phyloP scores from a whole-genome alignment of 2,113 vertebrate species.

The Chunga burmeisteri region DNA sequence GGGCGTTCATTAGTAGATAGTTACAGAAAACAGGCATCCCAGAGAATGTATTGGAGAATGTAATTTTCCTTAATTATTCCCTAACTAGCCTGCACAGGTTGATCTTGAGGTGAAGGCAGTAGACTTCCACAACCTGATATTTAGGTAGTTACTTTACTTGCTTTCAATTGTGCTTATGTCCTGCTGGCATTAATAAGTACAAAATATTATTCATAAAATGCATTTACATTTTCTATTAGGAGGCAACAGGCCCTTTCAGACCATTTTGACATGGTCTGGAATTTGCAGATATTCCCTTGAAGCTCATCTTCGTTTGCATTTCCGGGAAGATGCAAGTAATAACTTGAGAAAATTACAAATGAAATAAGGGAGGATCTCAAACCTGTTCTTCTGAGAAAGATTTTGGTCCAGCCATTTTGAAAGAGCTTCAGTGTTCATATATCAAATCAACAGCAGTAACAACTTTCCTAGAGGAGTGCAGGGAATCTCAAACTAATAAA shows the following conservation, averaged over 20 bases:
- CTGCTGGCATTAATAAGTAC: background rate
- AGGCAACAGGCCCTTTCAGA: background rate
- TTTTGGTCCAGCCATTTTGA: background rate
- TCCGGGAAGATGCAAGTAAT: background rate
- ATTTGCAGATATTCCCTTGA: background rate
- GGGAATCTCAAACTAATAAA: background rate
- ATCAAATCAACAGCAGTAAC: background rate
- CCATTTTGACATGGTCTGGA: background rate
- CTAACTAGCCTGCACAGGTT: constrained; percentile 23
- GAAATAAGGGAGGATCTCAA: background rate
- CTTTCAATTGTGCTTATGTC: background rate
- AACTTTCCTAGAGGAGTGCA: background rate
- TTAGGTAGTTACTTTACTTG: background rate
- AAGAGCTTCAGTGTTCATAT: background rate
- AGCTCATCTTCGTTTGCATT: background rate
- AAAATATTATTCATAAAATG: background rate
- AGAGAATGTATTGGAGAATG: constrained; percentile 13
- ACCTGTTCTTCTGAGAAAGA: background rate
- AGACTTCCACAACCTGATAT: constrained; percentile 6
- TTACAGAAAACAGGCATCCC: constrained; percentile 46
- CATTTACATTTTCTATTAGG: background rate
- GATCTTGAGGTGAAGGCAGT: background rate
- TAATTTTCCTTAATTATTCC: constrained; percentile 62
- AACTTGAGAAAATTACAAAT: background rate
- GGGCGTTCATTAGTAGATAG: constrained; percentile 52